Percentiles rank a stretch among this genome's conserved stretches.
Conservation (phyloP, 2,888 invertebrate species). For the Cheilosia scutellata region DNA sequence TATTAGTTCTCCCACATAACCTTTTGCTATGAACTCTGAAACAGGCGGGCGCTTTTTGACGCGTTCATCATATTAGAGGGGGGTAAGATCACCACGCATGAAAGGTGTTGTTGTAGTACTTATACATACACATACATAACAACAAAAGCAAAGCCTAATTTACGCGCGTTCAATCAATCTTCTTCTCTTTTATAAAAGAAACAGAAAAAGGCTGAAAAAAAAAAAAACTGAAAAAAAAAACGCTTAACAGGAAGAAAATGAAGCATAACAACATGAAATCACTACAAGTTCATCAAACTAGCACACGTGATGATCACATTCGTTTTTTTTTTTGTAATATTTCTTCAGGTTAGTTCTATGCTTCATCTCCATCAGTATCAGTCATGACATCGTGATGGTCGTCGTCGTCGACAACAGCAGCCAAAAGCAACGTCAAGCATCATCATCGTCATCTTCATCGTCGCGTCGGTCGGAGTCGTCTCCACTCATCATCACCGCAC, state of each 20-base stretch:
- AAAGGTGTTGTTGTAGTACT: slow-evolving; percentile 34
- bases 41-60: neutral
- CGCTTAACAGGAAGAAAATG: slow-evolving; percentile 48
- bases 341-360: slow-evolving; percentile 25
- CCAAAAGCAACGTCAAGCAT: slow-evolving; percentile 50
- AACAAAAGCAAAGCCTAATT: slow-evolving; percentile 56
- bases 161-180: slow-evolving; percentile 62
- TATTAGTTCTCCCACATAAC: slow-evolving; percentile 55
- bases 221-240: slow-evolving; percentile 20
- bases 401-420: slow-evolving; percentile 35
- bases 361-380: slow-evolving; percentile 36
- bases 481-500: slow-evolving; percentile 53
- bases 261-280: slow-evolving; percentile 68
- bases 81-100: slow-evolving; percentile 2
- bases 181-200: slow-evolving; percentile 40
- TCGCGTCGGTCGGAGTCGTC: neutral
- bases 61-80: slow-evolving; percentile 1
- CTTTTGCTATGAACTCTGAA: slow-evolving; percentile 28
- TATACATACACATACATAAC: slow-evolving; percentile 9
- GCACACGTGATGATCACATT: slow-evolving; percentile 73
- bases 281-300: slow-evolving; percentile 75
- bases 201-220: slow-evolving; percentile 4
- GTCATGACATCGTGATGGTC: slow-evolving; percentile 23
- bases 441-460: slow-evolving; percentile 18
- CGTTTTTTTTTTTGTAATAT: slow-evolving; percentile 36